Percentiles rank a stretch among this genome's conserved stretches.
These are phyloP conservation scores for Griposia aprilina DNA, from an alignment of 2,888 invertebrate genomes.

Conservation along the genomic window DNA sequence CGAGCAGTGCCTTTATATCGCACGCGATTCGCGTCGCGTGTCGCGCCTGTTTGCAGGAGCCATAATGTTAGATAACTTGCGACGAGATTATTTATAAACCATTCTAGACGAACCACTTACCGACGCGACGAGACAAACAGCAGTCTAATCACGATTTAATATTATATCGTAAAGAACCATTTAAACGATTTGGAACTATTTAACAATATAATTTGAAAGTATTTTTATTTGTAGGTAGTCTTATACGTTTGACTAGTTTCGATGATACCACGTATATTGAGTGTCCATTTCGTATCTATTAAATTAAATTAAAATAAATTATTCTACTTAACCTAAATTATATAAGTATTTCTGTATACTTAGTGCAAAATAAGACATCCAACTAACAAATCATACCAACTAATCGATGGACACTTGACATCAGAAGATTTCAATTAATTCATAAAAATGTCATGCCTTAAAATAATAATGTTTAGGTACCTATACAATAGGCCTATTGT, in stretches of 20 bases:
- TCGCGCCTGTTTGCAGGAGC: too few species aligned
- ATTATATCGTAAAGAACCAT: slow-evolving; percentile 60
- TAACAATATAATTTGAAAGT: slow-evolving; percentile 68
- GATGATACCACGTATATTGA: slow-evolving; percentile 75
- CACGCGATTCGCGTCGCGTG: too few species aligned
- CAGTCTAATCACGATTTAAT: slow-evolving; percentile 68
- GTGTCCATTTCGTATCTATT: slow-evolving; percentile 65
- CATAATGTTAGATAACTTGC: slow-evolving; percentile 41
- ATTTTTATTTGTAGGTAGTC: slow-evolving; percentile 67
- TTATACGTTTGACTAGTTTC: slow-evolving; percentile 80
- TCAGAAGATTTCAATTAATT: slow-evolving; percentile 45
- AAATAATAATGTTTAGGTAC: slow-evolving; percentile 77
- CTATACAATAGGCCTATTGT: slow-evolving; percentile 83
- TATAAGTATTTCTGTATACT: slow-evolving; percentile 40
- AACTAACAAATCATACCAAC: slow-evolving; percentile 28
- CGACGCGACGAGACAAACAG: slow-evolving; percentile 59
- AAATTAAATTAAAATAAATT: slow-evolving; percentile 58
- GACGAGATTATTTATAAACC: slow-evolving; percentile 53
- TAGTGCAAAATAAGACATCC: slow-evolving; percentile 39
- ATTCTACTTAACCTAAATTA: slow-evolving; percentile 59
- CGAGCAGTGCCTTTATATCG: too few species aligned
- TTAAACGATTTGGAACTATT: slow-evolving; percentile 69
- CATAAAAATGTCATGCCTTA: slow-evolving; percentile 74
- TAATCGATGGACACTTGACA: slow-evolving; percentile 60
- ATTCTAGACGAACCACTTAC: slow-evolving; percentile 57